Base-by-base conservation (phyloP, 2,797 vertebrate genomes). In the Anabas testudineus region DNA sequence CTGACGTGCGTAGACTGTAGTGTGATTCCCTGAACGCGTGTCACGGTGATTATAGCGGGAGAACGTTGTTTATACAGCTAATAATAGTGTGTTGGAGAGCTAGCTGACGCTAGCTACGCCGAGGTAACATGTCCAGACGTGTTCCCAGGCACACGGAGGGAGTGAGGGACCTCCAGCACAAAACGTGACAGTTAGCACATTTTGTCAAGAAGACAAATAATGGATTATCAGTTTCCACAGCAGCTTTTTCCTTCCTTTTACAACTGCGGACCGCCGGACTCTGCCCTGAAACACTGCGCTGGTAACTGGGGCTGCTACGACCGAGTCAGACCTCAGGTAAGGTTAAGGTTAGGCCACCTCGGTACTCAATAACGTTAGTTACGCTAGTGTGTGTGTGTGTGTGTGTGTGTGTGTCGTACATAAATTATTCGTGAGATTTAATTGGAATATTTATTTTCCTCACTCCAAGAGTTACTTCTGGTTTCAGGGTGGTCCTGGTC, bases 171-270 rank as follows among this genome's bases (percentile, higher is more conserved):
- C n/a, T 0, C 1, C 2, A 28, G 21, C 43, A n/a, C 36, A 0
- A 0, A 18, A 3, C 0, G 10, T 0, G 1, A 0, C 7, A 2
- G 14, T 1, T 26, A 0, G 2, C 7, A 4, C 2, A 5, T 19
- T 1, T 3, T 0, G 0, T 18, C 0, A 8, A 7, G 2, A 24
- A 13, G 9, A 13, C 6, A 28, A 13, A 16, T n/a, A 26, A 91
- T 91, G 93, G 91, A 94, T 67, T 67, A 59, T 34, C 67, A 51
- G 21, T 94, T 94, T 41, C 93, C 93, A 0, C 12, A 1, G 13
- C 77, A 88, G 47, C 90, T 94, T 12, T 94, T 92, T 0, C 92
- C 93, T 0, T 67, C 74, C 1, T 90, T 87, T 49, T 93, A 83
- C 64, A 76, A 88, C 66, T 49, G 56, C 32, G 92, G 88, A 13